Conservation (phyloP, 2,888 invertebrate genomes). For the Scaptomyza cyrtandrae region DNA sequence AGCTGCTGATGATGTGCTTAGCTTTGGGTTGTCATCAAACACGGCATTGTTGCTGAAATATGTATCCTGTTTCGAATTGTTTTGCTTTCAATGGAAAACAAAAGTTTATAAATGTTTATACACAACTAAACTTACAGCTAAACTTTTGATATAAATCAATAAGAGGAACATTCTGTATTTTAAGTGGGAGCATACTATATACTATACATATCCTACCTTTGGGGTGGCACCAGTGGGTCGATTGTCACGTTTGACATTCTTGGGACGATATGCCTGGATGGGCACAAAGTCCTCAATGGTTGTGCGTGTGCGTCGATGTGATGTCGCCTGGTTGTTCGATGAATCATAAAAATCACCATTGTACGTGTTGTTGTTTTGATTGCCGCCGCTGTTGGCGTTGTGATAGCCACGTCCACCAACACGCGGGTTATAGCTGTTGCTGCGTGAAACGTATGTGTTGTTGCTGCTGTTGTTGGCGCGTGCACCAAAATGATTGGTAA, state of each 20-base stretch:
- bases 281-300: slow-evolving; percentile 65
- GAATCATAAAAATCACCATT: background rate
- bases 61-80: slow-evolving; percentile 1
- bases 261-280: slow-evolving; percentile 64
- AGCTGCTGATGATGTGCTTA: background rate
- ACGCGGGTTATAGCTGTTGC: too few species aligned
- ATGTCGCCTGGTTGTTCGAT: background rate
- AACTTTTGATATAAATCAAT: too few species aligned
- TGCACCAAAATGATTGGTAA: too few species aligned
- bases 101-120: background rate
- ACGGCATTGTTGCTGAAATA: slow-evolving; percentile 6
- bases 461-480: slow-evolving; percentile 2
- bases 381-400: background rate
- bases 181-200: background rate
- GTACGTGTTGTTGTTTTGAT: background rate
- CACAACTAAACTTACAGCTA: too few species aligned
- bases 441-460: background rate
- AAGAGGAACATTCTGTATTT: too few species aligned
- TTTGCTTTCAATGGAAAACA: background rate
- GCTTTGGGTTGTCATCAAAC: background rate
- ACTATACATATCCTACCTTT: background rate
- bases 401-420: background rate
- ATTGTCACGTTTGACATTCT: slow-evolving; percentile 7
- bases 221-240: background rate
- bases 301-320: slow-evolving; percentile 6